A percentile compares a stretch with the other conserved stretches of the same genome.
These are phyloP conservation scores for Mormyrus lacerda DNA, from an alignment of 2,113 vertebrate species.

Conservation along the genomic window DNA sequence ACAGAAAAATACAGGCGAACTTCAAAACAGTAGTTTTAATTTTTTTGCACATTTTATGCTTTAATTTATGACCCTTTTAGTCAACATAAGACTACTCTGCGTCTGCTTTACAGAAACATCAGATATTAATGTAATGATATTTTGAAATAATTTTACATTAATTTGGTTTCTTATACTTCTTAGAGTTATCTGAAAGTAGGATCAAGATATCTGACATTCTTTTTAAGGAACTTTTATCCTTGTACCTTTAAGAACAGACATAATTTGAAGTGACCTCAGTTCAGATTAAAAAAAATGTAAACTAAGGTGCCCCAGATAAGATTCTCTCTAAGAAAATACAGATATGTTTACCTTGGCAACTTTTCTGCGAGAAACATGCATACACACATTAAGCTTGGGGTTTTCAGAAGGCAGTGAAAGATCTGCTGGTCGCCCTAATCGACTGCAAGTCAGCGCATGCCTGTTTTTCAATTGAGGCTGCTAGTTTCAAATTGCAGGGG, in stretches of 20 bases:
- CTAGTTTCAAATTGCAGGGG: neutral
- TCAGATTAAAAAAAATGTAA: neutral
- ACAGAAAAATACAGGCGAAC: neutral
- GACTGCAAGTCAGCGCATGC: neutral
- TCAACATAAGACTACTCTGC: neutral
- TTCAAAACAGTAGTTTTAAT: neutral
- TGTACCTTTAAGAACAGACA: neutral
- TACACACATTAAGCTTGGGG: neutral
- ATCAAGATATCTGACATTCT: neutral
- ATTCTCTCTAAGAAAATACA: neutral
- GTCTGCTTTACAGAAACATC: neutral
- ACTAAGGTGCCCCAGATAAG: neutral
- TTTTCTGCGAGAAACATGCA: neutral
- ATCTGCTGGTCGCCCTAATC: neutral
- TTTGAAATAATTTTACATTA: neutral
- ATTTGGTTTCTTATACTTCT: neutral
- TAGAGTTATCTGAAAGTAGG: neutral
- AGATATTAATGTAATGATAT: neutral
- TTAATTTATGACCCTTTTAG: neutral
- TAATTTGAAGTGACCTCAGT: neutral
- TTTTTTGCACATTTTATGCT: neutral
- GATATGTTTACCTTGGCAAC: constrained; percentile 4
- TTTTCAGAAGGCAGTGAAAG: neutral
- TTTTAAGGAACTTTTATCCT: neutral
- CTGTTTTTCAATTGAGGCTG: neutral